Conservation (phyloP, 2,113 vertebrate species). For the Scalopus aquaticus region DNA sequence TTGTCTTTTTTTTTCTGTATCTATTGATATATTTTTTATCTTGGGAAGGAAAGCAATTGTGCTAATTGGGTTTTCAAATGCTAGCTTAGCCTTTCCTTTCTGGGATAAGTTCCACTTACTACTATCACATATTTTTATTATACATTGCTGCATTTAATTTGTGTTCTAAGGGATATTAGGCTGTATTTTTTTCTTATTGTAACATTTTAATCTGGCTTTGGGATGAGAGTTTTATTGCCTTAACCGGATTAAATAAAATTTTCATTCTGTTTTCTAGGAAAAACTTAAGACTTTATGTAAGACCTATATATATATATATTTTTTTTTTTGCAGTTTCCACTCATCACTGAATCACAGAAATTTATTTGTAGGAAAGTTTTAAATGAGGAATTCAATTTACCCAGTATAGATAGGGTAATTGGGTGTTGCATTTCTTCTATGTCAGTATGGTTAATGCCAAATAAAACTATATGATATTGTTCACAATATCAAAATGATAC, state of each 20-base stretch:
- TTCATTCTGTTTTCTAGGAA: background rate
- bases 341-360: background rate
- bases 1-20: background rate
- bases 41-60: background rate
- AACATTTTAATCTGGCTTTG: background rate
- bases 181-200: background rate
- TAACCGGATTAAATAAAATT: background rate
- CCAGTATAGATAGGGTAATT: background rate
- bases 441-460: background rate
- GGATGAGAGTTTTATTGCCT: background rate
- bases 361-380: background rate
- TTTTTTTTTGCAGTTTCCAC: background rate
- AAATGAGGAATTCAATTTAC: background rate
- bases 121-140: background rate
- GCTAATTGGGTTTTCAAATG: background rate
- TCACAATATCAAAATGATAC: background rate
- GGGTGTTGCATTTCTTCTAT: background rate
- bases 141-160: background rate
- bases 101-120: background rate
- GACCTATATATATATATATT: background rate
- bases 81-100: background rate
- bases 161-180: background rate
- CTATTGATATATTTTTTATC: too few species aligned
- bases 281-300: background rate
- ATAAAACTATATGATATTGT: background rate